phyloP scores from a whole-genome alignment of 2,888 invertebrate species.

The Drosophila nigricruria region DNA sequence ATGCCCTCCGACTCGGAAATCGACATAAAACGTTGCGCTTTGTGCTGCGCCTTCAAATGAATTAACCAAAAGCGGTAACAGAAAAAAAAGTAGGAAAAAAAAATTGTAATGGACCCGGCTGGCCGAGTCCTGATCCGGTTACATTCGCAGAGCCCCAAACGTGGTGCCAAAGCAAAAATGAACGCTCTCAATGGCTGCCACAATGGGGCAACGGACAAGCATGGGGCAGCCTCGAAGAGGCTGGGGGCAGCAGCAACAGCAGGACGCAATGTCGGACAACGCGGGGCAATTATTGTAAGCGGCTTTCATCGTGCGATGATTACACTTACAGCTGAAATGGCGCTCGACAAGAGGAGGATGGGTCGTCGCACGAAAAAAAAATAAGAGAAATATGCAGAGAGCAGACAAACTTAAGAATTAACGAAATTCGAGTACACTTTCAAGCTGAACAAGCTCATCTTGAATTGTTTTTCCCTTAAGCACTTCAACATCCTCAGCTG shows the following conservation, averaged over 20 bases:
- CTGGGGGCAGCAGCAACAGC: background rate
- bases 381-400: background rate
- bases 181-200: slow-evolving; percentile 9
- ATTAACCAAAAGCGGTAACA: slow-evolving; percentile 50
- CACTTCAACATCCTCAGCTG: background rate
- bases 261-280: slow-evolving; percentile 66
- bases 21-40: slow-evolving; percentile 67
- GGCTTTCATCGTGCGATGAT: slow-evolving; percentile 79
- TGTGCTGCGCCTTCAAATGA: slow-evolving; percentile 56
- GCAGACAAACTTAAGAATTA: background rate
- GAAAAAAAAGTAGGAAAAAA: background rate
- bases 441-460: background rate
- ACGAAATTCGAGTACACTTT: slow-evolving; percentile 17
- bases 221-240: background rate
- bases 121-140: slow-evolving; percentile 18
- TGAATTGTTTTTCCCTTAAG: background rate
- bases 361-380: background rate
- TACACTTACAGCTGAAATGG: slow-evolving; percentile 77
- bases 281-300: slow-evolving; percentile 77
- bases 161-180: slow-evolving; percentile 9
- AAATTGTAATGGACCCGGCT: background rate
- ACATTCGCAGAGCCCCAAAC: slow-evolving; percentile 2
- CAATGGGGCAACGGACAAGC: background rate
- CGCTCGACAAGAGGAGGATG: slow-evolving; percentile 51
- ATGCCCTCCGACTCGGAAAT: slow-evolving; percentile 39